Evolutionary conservation across 2,797 vertebrate species (phyloP), one percentile per base, ranked within the genome.

Genomic region (Scarus forsteni): DNA sequence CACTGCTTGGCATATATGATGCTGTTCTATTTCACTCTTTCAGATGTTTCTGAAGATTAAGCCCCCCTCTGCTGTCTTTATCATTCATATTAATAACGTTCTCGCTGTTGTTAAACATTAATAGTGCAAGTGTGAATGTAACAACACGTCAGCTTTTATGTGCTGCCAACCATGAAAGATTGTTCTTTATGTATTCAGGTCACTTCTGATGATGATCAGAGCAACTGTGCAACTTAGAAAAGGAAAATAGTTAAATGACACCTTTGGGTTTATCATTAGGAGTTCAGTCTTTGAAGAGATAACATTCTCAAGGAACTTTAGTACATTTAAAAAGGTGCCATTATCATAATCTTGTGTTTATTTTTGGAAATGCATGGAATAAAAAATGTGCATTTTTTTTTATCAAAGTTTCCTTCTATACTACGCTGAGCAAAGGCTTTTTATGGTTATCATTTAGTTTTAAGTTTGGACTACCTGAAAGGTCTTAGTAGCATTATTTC

Each of bases 81-180:
- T 80, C 61, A 81, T 88, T 73, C 82, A 85, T 83, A 84, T 78
- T 84, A 84, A 79, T 77, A 49, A 52, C 19, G 75, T 75, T 76
- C 62, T 66, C 74, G 85, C 84, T 79, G 75, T 89, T 80, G 75
- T 88, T 70, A 85, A 83, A 83, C 75, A 84, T 85, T 77, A 70
- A 85, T 80, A 66, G 65, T 52, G 69, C 65, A 60, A 54, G 55
- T 73, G 46, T 39, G 51, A 57, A 58, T 68, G 73, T 35, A 75
- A 51, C 75, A 44, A 67, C 56, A 50, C 57, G 60, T 38, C 52
- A 49, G 52, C 44, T 73, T 67, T 36, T 79, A 56, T 60, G 76
- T 66, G 71, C 73, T 72, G 53, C 73, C 79, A 85, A 44, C 58
- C 72, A 60, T 72, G 63, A 58, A 65, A 44, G 53, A 73, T 60